Evolutionary conservation across 1,140 invertebrate species (phyloP).

Genomic region (Drosophila nasuta): DNA sequence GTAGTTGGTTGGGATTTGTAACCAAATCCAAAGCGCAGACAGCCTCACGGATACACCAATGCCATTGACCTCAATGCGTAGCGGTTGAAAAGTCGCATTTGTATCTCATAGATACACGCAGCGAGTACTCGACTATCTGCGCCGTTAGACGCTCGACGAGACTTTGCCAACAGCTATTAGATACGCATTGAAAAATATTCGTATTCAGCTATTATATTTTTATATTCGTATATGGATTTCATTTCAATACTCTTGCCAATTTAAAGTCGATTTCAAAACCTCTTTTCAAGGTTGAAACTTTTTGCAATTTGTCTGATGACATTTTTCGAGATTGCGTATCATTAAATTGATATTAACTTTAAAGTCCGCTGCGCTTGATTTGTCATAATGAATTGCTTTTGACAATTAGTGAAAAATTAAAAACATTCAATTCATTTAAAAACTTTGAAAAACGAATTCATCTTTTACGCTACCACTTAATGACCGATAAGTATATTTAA

Average conservation of each 20-base stretch:
- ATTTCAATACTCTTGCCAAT: slow-evolving; percentile 15
- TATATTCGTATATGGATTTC: neutral
- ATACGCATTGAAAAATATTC: slow-evolving; percentile 31
- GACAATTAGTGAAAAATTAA: neutral
- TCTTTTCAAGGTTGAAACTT: slow-evolving; percentile 10
- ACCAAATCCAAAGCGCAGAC: slow-evolving; percentile 43
- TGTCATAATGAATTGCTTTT: neutral
- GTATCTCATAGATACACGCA: slow-evolving; percentile 29
- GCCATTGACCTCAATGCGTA: slow-evolving; percentile 57
- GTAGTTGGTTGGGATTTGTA: slow-evolving; percentile 42
- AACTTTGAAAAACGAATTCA: neutral
- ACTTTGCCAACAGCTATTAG: slow-evolving; percentile 28
- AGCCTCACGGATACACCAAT: slow-evolving; percentile 38
- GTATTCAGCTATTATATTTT: neutral
- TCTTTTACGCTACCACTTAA: neutral
- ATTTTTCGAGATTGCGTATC: slow-evolving; percentile 1
- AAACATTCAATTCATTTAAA: neutral
- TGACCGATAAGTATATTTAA: neutral
- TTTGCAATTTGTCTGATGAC: slow-evolving; percentile 1
- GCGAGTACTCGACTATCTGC: slow-evolving; percentile 17
- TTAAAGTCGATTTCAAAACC: slow-evolving; percentile 9
- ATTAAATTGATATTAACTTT: neutral
- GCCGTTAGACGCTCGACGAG: slow-evolving; percentile 22
- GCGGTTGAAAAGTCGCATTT: slow-evolving; percentile 37
- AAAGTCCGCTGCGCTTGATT: neutral